Evolutionary conservation across 2,113 vertebrate genomes (phyloP).

Genomic region (Macrotus californicus): DNA sequence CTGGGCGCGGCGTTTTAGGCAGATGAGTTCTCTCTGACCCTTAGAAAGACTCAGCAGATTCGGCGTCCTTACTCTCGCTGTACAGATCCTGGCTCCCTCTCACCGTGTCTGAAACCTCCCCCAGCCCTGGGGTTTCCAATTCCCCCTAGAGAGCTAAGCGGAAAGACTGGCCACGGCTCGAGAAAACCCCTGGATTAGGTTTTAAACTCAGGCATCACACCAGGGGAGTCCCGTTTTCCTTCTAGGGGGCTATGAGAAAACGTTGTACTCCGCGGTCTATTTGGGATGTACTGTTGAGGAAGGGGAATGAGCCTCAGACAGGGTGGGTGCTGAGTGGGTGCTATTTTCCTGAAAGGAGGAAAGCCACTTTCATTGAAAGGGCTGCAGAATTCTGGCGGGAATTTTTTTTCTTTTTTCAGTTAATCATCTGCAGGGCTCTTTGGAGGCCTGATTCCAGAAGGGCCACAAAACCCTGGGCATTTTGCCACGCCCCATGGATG

Average conservation of each 20-base stretch:
- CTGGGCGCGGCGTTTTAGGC: neutral
- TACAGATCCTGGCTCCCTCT: neutral
- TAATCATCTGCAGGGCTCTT: constrained; percentile 8
- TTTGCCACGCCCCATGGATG: constrained; percentile 13
- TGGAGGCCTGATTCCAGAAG: neutral
- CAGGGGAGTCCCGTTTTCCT: neutral
- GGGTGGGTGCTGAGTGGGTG: neutral
- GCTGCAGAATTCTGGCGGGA: neutral
- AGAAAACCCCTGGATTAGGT: neutral
- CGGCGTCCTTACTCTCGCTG: neutral
- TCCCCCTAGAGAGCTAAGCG: neutral
- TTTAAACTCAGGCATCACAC: neutral
- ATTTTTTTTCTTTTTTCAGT: neutral
- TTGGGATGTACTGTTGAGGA: neutral
- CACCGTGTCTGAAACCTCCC: neutral
- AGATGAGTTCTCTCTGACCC: neutral
- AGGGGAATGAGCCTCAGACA: neutral
- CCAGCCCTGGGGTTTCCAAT: neutral
- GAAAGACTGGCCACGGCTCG: neutral
- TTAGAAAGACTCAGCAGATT: neutral
- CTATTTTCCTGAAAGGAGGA: neutral
- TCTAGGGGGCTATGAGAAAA: neutral
- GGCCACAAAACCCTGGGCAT: constrained; percentile 50
- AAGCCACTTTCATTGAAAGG: neutral
- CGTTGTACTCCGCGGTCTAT: neutral